A percentile compares a stretch with the other conserved stretches of the same genome.
Evolutionary conservation across 2,888 invertebrate species (phyloP).

Genomic region (Scaptomyza flava): DNA sequence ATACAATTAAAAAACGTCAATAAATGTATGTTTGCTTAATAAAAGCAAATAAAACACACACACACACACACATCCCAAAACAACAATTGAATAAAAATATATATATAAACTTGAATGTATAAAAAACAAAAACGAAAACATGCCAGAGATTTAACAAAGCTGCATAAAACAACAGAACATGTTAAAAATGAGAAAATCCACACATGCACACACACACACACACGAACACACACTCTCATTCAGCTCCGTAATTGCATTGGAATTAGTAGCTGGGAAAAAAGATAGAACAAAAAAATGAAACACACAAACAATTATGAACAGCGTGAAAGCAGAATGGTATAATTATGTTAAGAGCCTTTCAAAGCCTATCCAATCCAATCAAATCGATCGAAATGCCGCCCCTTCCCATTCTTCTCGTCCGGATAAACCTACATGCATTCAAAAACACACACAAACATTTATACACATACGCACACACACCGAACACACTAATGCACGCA

Average conservation of each 20-base stretch:
- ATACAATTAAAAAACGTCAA: slow-evolving; percentile 64
- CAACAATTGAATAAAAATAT: slow-evolving; percentile 10
- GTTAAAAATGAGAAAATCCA: slow-evolving; percentile 44
- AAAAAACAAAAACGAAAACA: slow-evolving; percentile 34
- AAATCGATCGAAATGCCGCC: slow-evolving; percentile 42
- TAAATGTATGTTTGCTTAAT: slow-evolving; percentile 59
- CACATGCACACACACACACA: slow-evolving; percentile 14
- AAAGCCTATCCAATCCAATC: slow-evolving; percentile 73
- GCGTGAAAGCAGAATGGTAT: slow-evolving; percentile 62
- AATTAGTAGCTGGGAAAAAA: slow-evolving; percentile 38
- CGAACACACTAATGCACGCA: slow-evolving; percentile 27
- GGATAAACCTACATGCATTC: slow-evolving; percentile 28
- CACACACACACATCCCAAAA: slow-evolving; percentile 18
- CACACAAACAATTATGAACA: slow-evolving; percentile 53
- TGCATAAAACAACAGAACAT: slow-evolving; percentile 46
- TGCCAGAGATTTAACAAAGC: slow-evolving; percentile 59
- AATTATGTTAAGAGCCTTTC: slow-evolving; percentile 75
- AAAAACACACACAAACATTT: slow-evolving; percentile 16
- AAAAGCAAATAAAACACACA: slow-evolving; percentile 42
- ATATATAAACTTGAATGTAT: slow-evolving; percentile 46
- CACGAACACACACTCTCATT: slow-evolving; percentile 7
- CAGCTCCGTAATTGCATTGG: slow-evolving; percentile 48
- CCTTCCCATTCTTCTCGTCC: neutral
- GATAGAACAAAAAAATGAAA: slow-evolving; percentile 26
- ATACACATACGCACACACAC: slow-evolving; percentile 17